Conservation (phyloP, 2,113 vertebrate genomes). For the Typhlomys cinereus region DNA sequence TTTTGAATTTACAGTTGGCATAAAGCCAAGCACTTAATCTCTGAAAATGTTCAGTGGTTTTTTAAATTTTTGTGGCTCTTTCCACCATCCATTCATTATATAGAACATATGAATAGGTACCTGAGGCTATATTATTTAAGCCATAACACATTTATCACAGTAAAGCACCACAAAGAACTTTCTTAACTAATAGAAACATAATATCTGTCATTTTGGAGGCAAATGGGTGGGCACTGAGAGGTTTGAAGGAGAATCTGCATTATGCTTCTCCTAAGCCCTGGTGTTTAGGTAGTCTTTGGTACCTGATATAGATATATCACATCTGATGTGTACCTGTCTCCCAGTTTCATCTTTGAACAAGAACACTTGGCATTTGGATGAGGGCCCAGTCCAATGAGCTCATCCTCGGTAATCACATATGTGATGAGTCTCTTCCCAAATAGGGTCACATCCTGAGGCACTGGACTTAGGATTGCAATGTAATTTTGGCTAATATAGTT, state of each 20-base stretch:
- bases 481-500: not conserved
- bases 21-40: not conserved
- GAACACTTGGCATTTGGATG: not conserved
- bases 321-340: not conserved
- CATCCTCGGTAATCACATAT: not conserved
- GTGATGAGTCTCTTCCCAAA: not conserved
- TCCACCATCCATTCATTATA: not conserved
- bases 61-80: not conserved
- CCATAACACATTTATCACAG: not conserved
- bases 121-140: not conserved
- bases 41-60: not conserved
- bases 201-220: not conserved
- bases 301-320: too few relatives aligned
- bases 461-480: not conserved
- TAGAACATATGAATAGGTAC: not conserved
- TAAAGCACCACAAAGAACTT: not conserved
- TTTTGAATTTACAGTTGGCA: not conserved
- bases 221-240: not conserved
- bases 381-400: not conserved
- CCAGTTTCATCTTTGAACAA: not conserved
- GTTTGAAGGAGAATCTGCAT: not conserved
- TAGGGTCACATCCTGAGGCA: not conserved
- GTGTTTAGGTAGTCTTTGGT: not conserved
- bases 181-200: not conserved
- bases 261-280: not conserved